Conservation (phyloP, 2,888 invertebrate genomes). For the Lydus trimaculatus region DNA sequence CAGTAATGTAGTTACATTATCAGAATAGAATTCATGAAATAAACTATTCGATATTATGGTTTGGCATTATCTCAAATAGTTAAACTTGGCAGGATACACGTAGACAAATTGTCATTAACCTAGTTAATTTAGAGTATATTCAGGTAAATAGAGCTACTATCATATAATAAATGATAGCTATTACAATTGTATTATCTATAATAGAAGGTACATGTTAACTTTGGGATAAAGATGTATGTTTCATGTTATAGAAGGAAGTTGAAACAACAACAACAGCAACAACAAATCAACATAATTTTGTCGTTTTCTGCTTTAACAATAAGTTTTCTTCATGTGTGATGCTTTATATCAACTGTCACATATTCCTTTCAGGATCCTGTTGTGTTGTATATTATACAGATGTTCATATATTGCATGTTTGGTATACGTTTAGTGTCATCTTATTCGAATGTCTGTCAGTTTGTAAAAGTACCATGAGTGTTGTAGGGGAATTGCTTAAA, state of each 20-base stretch:
- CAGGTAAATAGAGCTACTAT: constrained; percentile 6
- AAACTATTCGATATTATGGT: constrained; percentile 5
- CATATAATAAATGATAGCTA: constrained; percentile 27
- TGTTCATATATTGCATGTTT: background rate
- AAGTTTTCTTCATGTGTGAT: constrained; percentile 8
- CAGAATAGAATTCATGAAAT: background rate
- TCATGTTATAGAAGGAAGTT: background rate
- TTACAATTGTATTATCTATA: constrained; percentile 27
- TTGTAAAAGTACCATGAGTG: background rate
- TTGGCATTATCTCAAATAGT: constrained; percentile 9
- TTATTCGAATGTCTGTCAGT: background rate
- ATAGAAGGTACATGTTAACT: constrained; percentile 22
- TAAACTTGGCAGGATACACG: constrained; percentile 4
- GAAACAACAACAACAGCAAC: background rate
- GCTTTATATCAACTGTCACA: constrained; percentile 15
- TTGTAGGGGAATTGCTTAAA: background rate
- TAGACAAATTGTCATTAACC: constrained; percentile 27
- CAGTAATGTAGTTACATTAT: too few species aligned
- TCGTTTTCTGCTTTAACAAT: background rate
- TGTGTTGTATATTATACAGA: background rate
- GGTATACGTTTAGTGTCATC: too few species aligned
- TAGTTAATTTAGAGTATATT: background rate
- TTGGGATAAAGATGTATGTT: constrained; percentile 15
- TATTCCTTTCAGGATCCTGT: background rate
- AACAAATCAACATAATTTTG: background rate